Evolutionary conservation across 2,113 vertebrate species (phyloP), one percentile per base, ranked within the genome.

Genomic region (Serinus canaria): DNA sequence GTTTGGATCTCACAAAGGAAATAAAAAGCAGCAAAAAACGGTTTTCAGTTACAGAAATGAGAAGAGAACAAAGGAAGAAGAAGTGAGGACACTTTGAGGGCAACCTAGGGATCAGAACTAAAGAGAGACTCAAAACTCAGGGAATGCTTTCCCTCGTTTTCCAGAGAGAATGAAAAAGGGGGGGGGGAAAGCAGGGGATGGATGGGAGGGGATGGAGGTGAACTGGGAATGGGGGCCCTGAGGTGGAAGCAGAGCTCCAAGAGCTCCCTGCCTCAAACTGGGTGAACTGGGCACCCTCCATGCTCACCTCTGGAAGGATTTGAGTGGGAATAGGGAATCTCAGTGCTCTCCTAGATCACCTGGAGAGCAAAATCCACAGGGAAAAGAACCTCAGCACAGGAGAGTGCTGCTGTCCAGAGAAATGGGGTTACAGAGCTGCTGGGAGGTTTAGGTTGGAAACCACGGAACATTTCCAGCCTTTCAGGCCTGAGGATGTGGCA

Each of bases 61-160:
- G 55, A 92, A 86, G 30, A 90, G 86, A 94, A 90, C 68, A 81
- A 52, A 91, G 80, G 94, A 95, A 96, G 89, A 76, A 94, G 92
- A 95, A 94, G 91, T 89, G 80, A 52, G 64, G 68, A 25, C 4
- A 5, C 24, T 90, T 47, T 0, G 64, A 90, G 50, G 59, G n/a
- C 18, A 68, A 1, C n/a, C 12, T 21, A 10, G 46, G 74, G 43
- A 47, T 44, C 13, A 4, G 22, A 74, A 33, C n/a, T 86, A 27
- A 78, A 19, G 18, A 74, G 13, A 25, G 58, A 39, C 50, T 49
- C 67, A 49, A 62, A 80, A 47, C 21, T 35, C 63, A 28, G 50
- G 81, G 53, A 64, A n/a, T 55, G 20, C 9, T 84, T 68, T 64
- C 22, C 50, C 37, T 89, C 13, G 0, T 39, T n/a, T 59, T 74